A percentile compares a stretch with the other conserved stretches of the same genome.
Conservation (phyloP, 2,113 vertebrate species). For the Chiloscyllium plagiosum region DNA sequence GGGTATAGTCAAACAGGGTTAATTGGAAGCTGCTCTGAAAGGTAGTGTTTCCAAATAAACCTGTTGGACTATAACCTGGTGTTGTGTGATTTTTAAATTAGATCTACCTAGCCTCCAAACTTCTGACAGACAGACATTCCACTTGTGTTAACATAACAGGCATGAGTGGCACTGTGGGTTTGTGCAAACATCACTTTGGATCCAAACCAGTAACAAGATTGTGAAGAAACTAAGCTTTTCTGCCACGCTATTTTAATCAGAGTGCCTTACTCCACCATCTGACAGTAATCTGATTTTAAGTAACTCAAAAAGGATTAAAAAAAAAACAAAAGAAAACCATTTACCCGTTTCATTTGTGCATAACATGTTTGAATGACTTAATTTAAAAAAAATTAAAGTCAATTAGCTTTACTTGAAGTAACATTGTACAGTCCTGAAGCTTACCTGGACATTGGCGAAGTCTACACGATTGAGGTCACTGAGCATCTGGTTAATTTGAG, state of each 20-base stretch:
- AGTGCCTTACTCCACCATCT: neutral
- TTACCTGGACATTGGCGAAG: constrained; percentile 94
- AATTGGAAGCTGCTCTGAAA: too few species aligned
- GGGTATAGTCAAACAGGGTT: too few species aligned
- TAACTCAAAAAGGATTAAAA: neutral
- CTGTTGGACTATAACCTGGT: too few species aligned
- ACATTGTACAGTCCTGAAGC: neutral
- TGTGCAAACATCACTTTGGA: neutral
- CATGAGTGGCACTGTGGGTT: neutral
- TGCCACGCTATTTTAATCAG: neutral
- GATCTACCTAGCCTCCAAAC: neutral
- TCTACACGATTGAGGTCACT: constrained; percentile 97
- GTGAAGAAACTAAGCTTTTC: neutral
- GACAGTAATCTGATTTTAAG: neutral
- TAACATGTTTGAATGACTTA: neutral
- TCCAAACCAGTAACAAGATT: neutral
- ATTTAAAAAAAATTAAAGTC: neutral
- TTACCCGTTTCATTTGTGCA: neutral
- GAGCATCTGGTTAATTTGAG: constrained; percentile 99
- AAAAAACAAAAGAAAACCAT: neutral
- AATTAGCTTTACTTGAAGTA: neutral
- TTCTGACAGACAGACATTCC: neutral
- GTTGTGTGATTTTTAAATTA: neutral
- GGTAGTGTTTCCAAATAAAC: too few species aligned
- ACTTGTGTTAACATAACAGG: too few species aligned